A percentile compares a stretch with the other conserved stretches of the same genome.
Evolutionary conservation across 2,888 invertebrate genomes (phyloP).

Genomic region (Eilema depressum): DNA sequence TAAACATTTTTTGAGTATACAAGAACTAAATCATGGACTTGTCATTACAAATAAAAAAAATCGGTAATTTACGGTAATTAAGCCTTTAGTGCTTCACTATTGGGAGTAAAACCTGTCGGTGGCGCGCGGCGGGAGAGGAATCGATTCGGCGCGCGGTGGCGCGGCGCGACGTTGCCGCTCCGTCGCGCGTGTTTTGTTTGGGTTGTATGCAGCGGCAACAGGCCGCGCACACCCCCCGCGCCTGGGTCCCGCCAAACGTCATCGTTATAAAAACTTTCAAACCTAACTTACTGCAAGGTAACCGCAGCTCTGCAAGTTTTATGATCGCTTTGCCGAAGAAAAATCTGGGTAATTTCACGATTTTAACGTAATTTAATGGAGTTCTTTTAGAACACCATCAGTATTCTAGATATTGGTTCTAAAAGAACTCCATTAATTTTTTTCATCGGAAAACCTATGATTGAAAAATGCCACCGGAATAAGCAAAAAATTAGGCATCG

Average conservation of each 20-base stretch:
- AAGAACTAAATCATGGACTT: conserved; percentile 36
- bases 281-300: conserved; percentile 38
- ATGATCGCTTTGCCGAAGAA: conserved; percentile 26
- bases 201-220: conserved; percentile 74
- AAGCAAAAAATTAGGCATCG: too few species aligned
- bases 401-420: too few species aligned
- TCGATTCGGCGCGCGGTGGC: conserved; percentile 70
- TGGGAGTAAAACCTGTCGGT: conserved; percentile 67
- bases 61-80: conserved; percentile 79
- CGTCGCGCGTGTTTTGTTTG: conserved; percentile 81
- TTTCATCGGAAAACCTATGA: too few species aligned
- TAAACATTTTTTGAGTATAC: not conserved
- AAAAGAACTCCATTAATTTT: too few species aligned
- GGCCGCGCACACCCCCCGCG: conserved; percentile 42
- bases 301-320: conserved; percentile 36
- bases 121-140: conserved; percentile 63
- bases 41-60: conserved; percentile 55
- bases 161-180: conserved; percentile 78
- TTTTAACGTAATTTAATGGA: too few species aligned
- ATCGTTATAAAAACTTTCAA: conserved; percentile 55
- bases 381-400: too few species aligned
- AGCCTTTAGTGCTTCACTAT: conserved; percentile 75
- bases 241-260: conserved; percentile 50
- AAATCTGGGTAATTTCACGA: too few species aligned
- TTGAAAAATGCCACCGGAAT: too few species aligned